Evolutionary conservation across 2,113 vertebrate genomes (phyloP).

Genomic region (Nicator chloris): DNA sequence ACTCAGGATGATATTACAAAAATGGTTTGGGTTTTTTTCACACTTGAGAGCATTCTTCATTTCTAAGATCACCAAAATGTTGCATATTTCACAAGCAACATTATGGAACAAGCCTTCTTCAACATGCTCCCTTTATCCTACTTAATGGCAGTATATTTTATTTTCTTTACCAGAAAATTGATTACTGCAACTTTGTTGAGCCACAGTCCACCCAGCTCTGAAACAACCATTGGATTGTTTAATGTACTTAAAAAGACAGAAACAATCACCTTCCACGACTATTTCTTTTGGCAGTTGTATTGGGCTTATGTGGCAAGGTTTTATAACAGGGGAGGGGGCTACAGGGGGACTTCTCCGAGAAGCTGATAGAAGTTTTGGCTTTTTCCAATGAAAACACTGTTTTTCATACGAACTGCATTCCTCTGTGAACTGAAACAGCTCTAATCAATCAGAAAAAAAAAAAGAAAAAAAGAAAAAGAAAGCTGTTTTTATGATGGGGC

Average conservation of each 20-base stretch:
- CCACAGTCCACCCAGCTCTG: not conserved
- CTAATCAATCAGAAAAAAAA: not conserved
- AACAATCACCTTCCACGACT: not conserved
- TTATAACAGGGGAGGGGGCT: not conserved
- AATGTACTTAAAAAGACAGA: not conserved
- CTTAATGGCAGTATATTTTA: not conserved
- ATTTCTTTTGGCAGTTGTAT: not conserved
- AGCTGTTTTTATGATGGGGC: not conserved
- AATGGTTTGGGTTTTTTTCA: not conserved
- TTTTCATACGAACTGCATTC: not conserved
- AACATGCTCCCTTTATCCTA: not conserved
- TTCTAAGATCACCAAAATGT: not conserved
- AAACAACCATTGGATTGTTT: not conserved
- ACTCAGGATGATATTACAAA: not conserved
- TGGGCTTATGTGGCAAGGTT: not conserved
- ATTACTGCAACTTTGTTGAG: not conserved
- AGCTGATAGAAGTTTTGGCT: not conserved
- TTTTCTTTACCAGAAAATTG: not conserved
- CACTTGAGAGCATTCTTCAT: rapidly evolving
- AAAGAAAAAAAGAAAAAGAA: too few species aligned
- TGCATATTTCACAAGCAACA: not conserved
- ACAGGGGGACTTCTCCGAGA: not conserved
- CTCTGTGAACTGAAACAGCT: not conserved
- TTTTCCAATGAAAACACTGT: not conserved
- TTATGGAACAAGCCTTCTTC: not conserved